Conservation (phyloP, 2,797 vertebrate species). For the Parauchenoglanis ngamensis region DNA sequence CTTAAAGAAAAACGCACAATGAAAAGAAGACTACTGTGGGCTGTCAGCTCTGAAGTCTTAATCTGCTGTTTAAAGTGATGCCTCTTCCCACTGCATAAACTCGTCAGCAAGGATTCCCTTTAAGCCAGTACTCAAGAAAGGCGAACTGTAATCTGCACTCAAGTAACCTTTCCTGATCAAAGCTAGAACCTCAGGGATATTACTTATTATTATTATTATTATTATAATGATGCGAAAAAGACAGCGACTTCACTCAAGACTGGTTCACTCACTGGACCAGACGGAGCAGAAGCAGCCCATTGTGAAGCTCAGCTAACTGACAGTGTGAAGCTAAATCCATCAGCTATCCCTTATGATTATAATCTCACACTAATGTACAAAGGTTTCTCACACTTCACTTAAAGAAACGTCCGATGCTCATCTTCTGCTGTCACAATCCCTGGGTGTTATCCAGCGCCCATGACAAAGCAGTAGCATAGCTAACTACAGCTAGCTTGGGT, state of each 20-base stretch:
- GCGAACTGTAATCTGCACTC: background rate
- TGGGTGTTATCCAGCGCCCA: constrained; percentile 61
- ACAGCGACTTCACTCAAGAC: background rate
- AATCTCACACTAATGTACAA: background rate
- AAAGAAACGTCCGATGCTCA: background rate
- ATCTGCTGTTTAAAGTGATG: constrained; percentile 35
- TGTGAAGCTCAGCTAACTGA: background rate
- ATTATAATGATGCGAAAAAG: background rate
- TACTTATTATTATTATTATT: background rate
- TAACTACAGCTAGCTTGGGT: background rate
- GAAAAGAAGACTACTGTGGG: background rate
- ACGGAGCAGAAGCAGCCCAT: background rate
- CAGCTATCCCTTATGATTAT: background rate
- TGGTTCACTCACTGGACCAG: background rate
- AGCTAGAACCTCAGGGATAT: background rate
- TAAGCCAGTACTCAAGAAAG: background rate
- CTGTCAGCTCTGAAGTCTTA: constrained; percentile 56
- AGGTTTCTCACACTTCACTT: background rate
- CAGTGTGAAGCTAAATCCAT: background rate
- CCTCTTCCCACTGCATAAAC: constrained; percentile 65
- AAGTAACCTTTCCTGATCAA: background rate
- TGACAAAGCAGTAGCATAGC: constrained; percentile 65
- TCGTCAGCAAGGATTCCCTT: constrained; percentile 60
- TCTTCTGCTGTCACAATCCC: constrained; percentile 28
- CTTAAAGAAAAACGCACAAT: background rate